Percentiles rank a stretch among this genome's conserved stretches.
Conservation (phyloP, 2,797 vertebrate genomes). For the Hylomyscus alleni region DNA sequence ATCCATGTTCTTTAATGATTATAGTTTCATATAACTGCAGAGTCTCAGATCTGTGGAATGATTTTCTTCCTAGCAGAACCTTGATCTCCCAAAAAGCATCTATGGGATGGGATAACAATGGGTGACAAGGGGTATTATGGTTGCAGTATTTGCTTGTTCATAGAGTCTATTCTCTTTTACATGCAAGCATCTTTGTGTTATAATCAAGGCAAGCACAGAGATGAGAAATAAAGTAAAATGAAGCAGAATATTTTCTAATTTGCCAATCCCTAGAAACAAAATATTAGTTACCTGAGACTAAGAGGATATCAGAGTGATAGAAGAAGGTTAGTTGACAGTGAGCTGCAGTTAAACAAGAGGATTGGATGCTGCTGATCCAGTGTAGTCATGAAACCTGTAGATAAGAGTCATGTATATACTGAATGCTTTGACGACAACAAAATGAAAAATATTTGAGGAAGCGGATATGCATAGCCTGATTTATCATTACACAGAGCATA, state of each 20-base stretch:
- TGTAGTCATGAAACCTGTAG: not conserved
- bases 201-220: not conserved
- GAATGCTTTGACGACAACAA: not conserved
- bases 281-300: not conserved
- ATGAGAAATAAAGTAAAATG: constrained; percentile 9
- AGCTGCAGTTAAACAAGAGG: not conserved
- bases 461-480: not conserved
- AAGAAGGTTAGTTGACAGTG: not conserved
- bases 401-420: not conserved
- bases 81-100: not conserved
- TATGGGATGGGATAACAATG: not conserved
- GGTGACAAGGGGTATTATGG: not conserved
- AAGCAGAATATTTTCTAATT: constrained; percentile 4
- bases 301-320: not conserved
- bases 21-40: not conserved
- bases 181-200: not conserved
- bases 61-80: not conserved
- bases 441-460: not conserved
- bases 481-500: not conserved
- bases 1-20: not conserved
- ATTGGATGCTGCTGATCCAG: not conserved
- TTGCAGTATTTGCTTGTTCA: not conserved
- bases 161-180: not conserved
- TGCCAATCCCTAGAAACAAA: not conserved
- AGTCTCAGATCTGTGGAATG: no score